Conservation (phyloP, 2,113 vertebrate species). For the Brachypteracias leptosomus region DNA sequence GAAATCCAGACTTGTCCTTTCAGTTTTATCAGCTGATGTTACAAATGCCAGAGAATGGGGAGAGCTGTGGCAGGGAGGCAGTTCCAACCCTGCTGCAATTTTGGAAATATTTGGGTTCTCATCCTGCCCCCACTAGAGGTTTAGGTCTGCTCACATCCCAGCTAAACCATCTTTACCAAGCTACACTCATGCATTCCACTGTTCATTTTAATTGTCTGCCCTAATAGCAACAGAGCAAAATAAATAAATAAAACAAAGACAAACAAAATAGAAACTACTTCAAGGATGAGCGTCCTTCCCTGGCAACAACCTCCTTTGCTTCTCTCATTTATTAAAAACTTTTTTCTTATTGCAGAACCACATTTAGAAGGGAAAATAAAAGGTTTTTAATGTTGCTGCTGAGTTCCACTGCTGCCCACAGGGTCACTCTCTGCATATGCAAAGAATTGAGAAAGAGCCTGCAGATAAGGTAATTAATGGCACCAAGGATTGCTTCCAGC, state of each 20-base stretch:
- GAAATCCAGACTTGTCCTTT: neutral
- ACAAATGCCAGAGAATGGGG: neutral
- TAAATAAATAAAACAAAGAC: neutral
- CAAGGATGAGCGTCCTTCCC: neutral
- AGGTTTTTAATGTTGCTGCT: neutral
- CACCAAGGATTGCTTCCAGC: neutral
- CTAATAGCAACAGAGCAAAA: neutral
- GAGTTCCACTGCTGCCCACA: neutral
- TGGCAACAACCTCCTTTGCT: conserved; percentile 7
- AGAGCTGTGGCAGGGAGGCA: neutral
- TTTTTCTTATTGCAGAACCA: neutral
- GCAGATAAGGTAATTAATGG: neutral
- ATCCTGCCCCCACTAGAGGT: neutral
- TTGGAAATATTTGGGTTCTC: neutral
- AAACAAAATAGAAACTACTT: neutral
- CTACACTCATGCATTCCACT: neutral
- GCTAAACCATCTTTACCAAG: neutral
- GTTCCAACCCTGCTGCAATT: neutral
- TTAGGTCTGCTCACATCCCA: neutral
- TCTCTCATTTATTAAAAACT: neutral
- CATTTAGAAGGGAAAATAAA: conserved; percentile 3
- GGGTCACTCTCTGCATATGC: neutral
- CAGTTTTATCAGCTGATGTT: neutral
- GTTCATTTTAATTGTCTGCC: neutral
- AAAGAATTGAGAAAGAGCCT: neutral